Base-by-base conservation (phyloP, 1,140 invertebrate species). In the Cheumatopsyche charites region DNA sequence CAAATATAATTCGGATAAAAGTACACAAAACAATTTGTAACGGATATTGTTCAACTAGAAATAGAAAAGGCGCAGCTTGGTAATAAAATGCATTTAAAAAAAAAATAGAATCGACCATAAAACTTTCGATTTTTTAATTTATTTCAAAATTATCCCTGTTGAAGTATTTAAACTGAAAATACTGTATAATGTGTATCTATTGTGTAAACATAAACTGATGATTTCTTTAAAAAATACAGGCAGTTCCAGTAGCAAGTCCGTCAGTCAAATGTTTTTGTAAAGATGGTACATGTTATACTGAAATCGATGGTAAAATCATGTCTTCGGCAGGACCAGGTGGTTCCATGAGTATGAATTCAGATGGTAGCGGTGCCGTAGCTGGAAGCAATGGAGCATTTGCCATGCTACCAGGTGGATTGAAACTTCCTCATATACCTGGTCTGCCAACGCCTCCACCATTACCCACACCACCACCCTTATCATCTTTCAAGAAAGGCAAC, bases 171-270 rank as follows among this genome's bases (percentile, higher is more conserved):
- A n/a, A n/a, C n/a, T n/a, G n/a, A n/a, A n/a, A n/a, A n/a, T n/a
- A n/a, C n/a, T n/a, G n/a, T n/a, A n/a, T n/a, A n/a, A n/a, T n/a
- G n/a, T n/a, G n/a, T n/a, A n/a, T n/a, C n/a, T n/a, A n/a, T n/a
- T n/a, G n/a, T n/a, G n/a, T n/a, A n/a, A n/a, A n/a, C n/a, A n/a
- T n/a, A n/a, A n/a, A n/a, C n/a, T n/a, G n/a, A n/a, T n/a, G n/a
- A 36, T 36, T 4, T 36, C 9, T 36, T 36, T 4, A 36, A 4
- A 36, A 3, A 36, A 25, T 58, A 26, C 13, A 58, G 29, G 62
- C 62, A 12, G 26, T 63, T 42, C 62, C 62, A 17, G 62, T 63
- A 12, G 29, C 62, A 42, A 42, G 23, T 43, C 0, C n/a, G n/a
- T 17, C 15, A n/a, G 12, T n/a, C n/a, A 63, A 29, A 21, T 63